Base-by-base conservation (phyloP, 2,888 invertebrate species). In the Sarcophaga caerulescens region DNA sequence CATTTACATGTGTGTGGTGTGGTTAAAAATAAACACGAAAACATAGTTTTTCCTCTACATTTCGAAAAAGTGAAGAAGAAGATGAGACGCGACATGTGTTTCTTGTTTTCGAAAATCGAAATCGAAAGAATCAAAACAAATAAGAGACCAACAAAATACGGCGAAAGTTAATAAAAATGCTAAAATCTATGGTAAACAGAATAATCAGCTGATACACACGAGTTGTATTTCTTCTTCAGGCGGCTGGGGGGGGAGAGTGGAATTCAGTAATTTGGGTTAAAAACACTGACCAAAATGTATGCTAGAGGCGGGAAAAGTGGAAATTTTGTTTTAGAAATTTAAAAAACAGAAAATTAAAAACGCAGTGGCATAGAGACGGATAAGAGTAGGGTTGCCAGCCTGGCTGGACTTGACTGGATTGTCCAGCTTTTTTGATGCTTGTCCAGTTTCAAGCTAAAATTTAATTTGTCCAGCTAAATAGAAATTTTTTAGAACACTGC, bases 21-120 rank as follows among this genome's bases (percentile, higher is more conserved):
- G 52, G 12, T 12, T 52, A 17, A 59, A 60, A 70, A 63, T 59
- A 63, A 74, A 74, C 45, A 84, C n/a, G 71, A 77, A 75, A 65
- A 52, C 12, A 12, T 17, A 52, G 70, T 60, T 63, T 35, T 83
- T 79, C 69, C 25, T 69, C 17, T 25, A n/a, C 17, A 17, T 52
- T 52, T 52, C 52, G 12, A 52, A 52, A 52, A 52, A 8, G 4
- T 66, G 5, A 60, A 17, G 8, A 65, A 35, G n/a, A 66, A 44
- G 66, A 66, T 10, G n/a, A 66, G 2, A 52, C 17, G 14, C 17
- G 14, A 52, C 52, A 14, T 52, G 52, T 52, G 14, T 52, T 14
- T 35, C 8, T 52, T 52, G 0, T 52, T 65, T 71, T 71, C 19
- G 45, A 47, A 59, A 73, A 80, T 80, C 66, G 60, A 60, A 77